Evolutionary conservation across 2,113 vertebrate genomes (phyloP), one percentile per base, ranked within the genome.

Genomic region (Mugil cephalus): DNA sequence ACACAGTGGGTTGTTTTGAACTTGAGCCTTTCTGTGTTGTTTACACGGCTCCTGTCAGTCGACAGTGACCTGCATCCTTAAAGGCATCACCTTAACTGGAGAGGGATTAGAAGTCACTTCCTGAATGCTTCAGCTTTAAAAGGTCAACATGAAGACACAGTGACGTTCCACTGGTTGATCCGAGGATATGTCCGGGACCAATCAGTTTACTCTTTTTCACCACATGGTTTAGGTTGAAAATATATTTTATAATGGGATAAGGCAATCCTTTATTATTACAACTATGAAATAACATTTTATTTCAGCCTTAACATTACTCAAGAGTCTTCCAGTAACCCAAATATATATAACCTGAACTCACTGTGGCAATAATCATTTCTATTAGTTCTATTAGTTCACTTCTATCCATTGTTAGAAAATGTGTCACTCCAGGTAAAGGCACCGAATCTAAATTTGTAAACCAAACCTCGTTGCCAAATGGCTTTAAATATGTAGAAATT

Each of bases 91-190:
- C 77, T 80, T 58, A 52, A 72, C 60, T 83, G 85, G 82, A 65
- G 77, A 77, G 10, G 83, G 88, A 92, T 92, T 91, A 92, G 69
- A 48, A 53, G 64, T 47, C 9, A 61, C 77, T 85, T 90, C 86
- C 87, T 77, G 73, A 81, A 71, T 48, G 42, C 53, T 73, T 36
- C 69, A 13, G 75, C 74, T 82, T 76, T 63, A 79, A 62, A 30
- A 80, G 76, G 60, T 73, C 40, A 45, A 13, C 7, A 35, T 53
- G 48, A 72, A 82, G 43, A 61, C 65, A 73, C 3, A 8, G 14
- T 59, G 45, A 71, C 3, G 48, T 43, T 56, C 38, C 39, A 38
- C 68, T 36, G 18, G 47, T 42, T 40, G 47, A 54, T 75, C 46
- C 24, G 6, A 70, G 54, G 19, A 42, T 38, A 48, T 11, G 18